Evolutionary conservation across 1,140 invertebrate species (phyloP).

Genomic region (Penaeus chinensis): DNA sequence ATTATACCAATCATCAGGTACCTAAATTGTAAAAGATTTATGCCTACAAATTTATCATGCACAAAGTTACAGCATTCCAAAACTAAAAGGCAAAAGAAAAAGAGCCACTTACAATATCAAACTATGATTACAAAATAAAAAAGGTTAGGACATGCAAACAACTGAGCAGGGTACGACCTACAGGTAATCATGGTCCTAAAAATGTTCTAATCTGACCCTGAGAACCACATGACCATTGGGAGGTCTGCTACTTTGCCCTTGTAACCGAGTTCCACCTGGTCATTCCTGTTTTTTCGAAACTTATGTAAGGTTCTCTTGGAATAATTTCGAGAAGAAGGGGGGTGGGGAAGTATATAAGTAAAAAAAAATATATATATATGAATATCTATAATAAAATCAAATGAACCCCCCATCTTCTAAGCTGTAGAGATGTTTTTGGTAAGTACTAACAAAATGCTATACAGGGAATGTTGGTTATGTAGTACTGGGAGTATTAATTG

Average conservation of each 20-base stretch:
- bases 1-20: constrained; percentile 7
- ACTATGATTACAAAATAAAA: neutral
- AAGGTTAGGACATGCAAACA: neutral
- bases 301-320: too few relatives aligned
- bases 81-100: neutral
- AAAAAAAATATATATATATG: too few relatives aligned
- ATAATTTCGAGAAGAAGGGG: too few relatives aligned
- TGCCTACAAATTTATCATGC: constrained; percentile 11
- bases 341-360: too few relatives aligned
- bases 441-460: constrained; percentile 23
- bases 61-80: neutral
- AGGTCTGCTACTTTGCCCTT: neutral
- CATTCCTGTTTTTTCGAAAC: too few relatives aligned
- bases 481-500: neutral
- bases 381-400: too few relatives aligned
- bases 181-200: constrained; percentile 22
- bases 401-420: too few relatives aligned
- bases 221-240: neutral
- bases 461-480: neutral
- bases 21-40: too few relatives aligned
- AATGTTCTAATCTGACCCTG: neutral
- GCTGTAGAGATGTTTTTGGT: too few relatives aligned
- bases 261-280: constrained; percentile 6
- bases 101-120: too few relatives aligned
- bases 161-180: constrained; percentile 24